Evolutionary conservation across 2,888 invertebrate species (phyloP), one percentile per base, ranked within the genome.

Genomic region (Campopleginae sp.): DNA sequence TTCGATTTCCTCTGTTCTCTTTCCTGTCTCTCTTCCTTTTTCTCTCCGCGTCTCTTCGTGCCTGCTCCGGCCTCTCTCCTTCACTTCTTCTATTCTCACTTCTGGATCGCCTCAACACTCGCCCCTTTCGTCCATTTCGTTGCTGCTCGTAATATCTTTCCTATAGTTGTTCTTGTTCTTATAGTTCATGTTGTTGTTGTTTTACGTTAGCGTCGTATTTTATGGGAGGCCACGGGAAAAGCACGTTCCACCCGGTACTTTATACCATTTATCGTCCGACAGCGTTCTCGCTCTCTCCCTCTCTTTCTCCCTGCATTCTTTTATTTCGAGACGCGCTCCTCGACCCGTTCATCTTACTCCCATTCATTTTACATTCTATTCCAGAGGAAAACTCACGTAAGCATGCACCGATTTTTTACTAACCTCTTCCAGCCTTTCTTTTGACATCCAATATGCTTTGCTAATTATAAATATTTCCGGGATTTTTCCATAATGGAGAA

Each of bases 231-330:
- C 58, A 58, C 8, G 58, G 14, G 58, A 58, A 27, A 27, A 58
- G 58, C 58, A 58, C 58, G 58, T 58, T 58, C 58, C 27, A 58
- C 58, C 12, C 27, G 58, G 58, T 58, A 58, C 58, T 58, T 58
- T 58, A 58, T 58, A 58, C 58, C 58, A 58, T 58, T 58, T 27
- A 58, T 58, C 58, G 27, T 58, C 27, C 58, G 58, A 58, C 58
- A 58, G 27, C 27, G 19, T 6, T 58, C 48, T 19, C 48, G n/a
- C n/a, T 48, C 48, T 51, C 54, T 58, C 23, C 27, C 54, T 14
- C 54, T 23, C 54, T 27, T 19, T 51, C 51, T 51, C 10, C 3
- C 58, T 58, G 10, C 14, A 14, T 27, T 27, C 58, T 58, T 58
- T 58, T 58, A 58, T 27, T 58, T 27, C 27, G 58, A 58, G 58